phyloP scores from a whole-genome alignment of 2,797 vertebrate genomes.

The Cyprinodon diabolis region DNA sequence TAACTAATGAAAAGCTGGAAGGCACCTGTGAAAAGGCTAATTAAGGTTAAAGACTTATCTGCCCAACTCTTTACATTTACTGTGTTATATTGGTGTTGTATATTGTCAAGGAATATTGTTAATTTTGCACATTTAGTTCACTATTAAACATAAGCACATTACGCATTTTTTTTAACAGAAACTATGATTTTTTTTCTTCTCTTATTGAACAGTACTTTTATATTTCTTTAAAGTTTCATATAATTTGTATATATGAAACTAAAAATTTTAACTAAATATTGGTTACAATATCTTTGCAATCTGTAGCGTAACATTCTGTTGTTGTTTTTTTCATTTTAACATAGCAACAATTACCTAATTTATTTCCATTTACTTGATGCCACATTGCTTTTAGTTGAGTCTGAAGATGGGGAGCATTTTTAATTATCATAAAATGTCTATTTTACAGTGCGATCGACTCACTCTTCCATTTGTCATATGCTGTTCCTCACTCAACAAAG shows the following conservation, averaged over 20 bases:
- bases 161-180: no score
- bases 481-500: neutral
- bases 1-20: neutral
- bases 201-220: no score
- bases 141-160: no score
- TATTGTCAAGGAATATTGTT: no score
- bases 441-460: neutral
- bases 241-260: neutral
- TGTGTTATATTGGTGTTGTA: no score
- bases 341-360: neutral
- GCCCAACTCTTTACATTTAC: no score
- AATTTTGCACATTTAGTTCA: no score
- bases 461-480: neutral
- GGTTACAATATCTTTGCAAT: neutral
- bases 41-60: no score
- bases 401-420: neutral
- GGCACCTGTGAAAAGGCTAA: neutral
- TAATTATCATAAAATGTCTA: neutral
- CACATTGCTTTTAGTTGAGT: neutral
- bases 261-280: neutral
- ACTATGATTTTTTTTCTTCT: no score
- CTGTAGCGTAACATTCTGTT: neutral
- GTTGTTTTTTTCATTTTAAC: neutral
- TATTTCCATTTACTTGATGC: neutral
- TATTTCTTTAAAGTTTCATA: no score